These are phyloP conservation scores for Unio delphinus DNA, from an alignment of 2,888 invertebrate species.

Conservation along the genomic window DNA sequence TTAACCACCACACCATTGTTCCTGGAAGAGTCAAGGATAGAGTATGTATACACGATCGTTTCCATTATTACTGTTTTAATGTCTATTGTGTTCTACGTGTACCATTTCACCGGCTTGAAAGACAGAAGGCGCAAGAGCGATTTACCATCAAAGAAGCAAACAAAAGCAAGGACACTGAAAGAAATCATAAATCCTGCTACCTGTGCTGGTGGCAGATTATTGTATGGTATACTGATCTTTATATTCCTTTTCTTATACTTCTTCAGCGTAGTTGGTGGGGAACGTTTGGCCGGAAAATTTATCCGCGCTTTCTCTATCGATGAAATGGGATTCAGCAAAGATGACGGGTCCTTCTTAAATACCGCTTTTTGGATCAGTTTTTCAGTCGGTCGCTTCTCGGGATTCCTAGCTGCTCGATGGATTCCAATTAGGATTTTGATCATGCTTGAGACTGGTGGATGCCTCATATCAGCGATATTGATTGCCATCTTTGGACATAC, in stretches of 20 bases:
- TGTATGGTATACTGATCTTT: slow-evolving; percentile 42
- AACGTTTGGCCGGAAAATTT: slow-evolving; percentile 50
- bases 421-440: slow-evolving; percentile 41
- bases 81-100: slow-evolving; percentile 34
- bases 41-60: slow-evolving; percentile 40
- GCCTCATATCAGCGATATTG: slow-evolving; percentile 29
- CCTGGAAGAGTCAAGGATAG: slow-evolving; percentile 40
- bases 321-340: slow-evolving; percentile 38
- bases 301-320: slow-evolving; percentile 53
- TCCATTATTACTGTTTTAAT: slow-evolving; percentile 25
- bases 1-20: not conserved
- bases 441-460: slow-evolving; percentile 36
- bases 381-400: slow-evolving; percentile 40
- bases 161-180: slow-evolving; percentile 11
- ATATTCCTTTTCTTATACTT: slow-evolving; percentile 42
- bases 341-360: slow-evolving; percentile 44
- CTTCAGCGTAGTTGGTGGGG: slow-evolving; percentile 48
- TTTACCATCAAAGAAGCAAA: not conserved
- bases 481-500: slow-evolving; percentile 40
- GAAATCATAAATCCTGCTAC: slow-evolving; percentile 40
- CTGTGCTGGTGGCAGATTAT: slow-evolving; percentile 39
- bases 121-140: not conserved
- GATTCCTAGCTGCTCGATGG: slow-evolving; percentile 40
- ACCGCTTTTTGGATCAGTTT: slow-evolving; percentile 54
- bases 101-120: slow-evolving; percentile 23